Evolutionary conservation across 2,888 invertebrate species (phyloP).

Genomic region (Heliconius erato): DNA sequence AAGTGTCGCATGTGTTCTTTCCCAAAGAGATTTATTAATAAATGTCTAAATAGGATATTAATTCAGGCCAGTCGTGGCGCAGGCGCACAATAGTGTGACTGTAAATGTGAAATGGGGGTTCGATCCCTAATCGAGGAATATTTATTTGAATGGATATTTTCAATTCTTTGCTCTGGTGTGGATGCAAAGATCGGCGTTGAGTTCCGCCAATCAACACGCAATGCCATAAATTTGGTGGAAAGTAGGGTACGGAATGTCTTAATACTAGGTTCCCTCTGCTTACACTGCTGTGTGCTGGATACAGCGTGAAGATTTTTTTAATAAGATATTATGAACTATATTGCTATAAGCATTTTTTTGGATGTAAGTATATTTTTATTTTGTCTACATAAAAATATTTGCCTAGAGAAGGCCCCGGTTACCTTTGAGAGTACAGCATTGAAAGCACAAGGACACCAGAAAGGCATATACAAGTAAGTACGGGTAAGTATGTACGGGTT

Average conservation of each 20-base stretch:
- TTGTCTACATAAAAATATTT: too few species aligned
- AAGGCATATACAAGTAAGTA: too few species aligned
- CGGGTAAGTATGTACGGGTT: too few species aligned
- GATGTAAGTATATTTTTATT: too few species aligned
- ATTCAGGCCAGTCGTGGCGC: neutral
- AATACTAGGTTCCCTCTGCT: neutral
- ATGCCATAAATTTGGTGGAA: neutral
- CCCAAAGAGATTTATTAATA: conserved; percentile 48
- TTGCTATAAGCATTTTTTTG: neutral
- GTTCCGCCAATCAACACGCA: neutral
- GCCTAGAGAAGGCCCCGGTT: too few species aligned
- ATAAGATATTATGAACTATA: neutral
- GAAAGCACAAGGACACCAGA: too few species aligned
- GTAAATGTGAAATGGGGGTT: neutral
- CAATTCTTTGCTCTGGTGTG: neutral
- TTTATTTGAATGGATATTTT: neutral
- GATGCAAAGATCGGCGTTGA: neutral
- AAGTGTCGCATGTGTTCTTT: conserved; percentile 56
- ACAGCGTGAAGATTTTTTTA: too few species aligned
- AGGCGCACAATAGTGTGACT: neutral
- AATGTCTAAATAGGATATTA: conserved; percentile 12
- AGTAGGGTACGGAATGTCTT: neutral
- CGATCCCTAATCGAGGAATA: neutral
- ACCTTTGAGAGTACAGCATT: too few species aligned
- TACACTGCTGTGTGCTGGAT: neutral